Percentiles rank a stretch among this genome's conserved stretches.
phyloP scores from a whole-genome alignment of 2,797 vertebrate genomes.

The Gadopsis bispinosus region DNA sequence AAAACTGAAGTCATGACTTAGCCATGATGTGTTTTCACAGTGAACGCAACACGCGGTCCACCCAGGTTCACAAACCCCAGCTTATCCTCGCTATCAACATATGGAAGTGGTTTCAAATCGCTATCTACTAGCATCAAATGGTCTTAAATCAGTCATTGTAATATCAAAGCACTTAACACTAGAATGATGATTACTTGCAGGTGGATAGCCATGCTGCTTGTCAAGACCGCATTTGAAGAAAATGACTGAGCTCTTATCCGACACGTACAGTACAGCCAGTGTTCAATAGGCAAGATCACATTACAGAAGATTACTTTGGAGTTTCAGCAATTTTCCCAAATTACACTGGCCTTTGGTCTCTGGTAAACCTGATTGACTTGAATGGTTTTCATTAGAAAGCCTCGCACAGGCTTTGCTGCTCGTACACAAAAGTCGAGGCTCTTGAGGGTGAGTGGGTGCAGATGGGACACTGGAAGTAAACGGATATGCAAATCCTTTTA shows the following conservation, averaged over 20 bases:
- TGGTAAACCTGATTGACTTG: conserved; percentile 86
- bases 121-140: conserved; percentile 84
- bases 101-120: conserved; percentile 83
- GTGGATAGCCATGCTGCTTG: conserved; percentile 80
- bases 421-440: conserved; percentile 75
- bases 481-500: conserved; percentile 71
- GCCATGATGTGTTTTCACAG: conserved; percentile 57
- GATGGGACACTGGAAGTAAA: conserved; percentile 67
- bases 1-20: conserved; percentile 29
- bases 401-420: conserved; percentile 67
- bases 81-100: conserved; percentile 81
- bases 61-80: conserved; percentile 68
- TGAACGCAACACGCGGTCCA: conserved; percentile 49
- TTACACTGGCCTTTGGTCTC: conserved; percentile 87
- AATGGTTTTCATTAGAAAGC: conserved; percentile 87
- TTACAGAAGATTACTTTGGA: conserved; percentile 88
- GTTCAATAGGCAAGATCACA: conserved; percentile 82
- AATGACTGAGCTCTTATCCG: conserved; percentile 87
- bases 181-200: conserved; percentile 88
- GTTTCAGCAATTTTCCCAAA: conserved; percentile 87
- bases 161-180: conserved; percentile 90
- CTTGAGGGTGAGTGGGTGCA: conserved; percentile 77
- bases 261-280: conserved; percentile 87
- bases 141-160: conserved; percentile 88
- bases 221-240: conserved; percentile 84